These are phyloP conservation scores for Heliconius charithonia DNA, from an alignment of 2,888 invertebrate species.

Conservation along the genomic window DNA sequence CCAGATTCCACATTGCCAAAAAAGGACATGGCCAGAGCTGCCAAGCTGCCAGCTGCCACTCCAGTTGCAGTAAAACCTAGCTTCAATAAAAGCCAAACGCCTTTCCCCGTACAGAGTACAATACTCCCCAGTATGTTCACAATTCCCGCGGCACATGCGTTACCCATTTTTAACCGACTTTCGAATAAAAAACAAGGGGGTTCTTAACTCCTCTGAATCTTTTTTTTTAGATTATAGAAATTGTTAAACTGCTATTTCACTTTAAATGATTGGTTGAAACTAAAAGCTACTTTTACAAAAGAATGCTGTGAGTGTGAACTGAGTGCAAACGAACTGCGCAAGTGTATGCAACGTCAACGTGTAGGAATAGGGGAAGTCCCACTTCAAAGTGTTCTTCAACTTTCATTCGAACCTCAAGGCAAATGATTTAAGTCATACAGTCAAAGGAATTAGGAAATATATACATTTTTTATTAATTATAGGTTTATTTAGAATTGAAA, in stretches of 20 bases:
- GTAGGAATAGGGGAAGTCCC: background rate
- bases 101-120: conserved; percentile 52
- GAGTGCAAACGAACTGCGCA: background rate
- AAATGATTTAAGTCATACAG: background rate
- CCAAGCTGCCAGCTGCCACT: conserved; percentile 51
- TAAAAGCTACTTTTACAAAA: background rate
- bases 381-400: background rate
- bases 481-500: too few relatives aligned
- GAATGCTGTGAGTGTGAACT: background rate
- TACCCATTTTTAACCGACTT: conserved; percentile 29
- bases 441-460: background rate
- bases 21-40: conserved; percentile 52
- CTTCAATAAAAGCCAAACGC: conserved; percentile 50
- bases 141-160: conserved; percentile 30
- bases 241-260: background rate
- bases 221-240: background rate
- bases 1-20: conserved; percentile 51
- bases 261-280: background rate
- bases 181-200: too few relatives aligned
- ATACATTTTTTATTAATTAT: background rate
- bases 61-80: conserved; percentile 51
- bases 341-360: background rate
- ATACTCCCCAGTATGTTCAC: conserved; percentile 45
- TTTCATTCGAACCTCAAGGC: background rate
- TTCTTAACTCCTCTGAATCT: too few relatives aligned